Evolutionary conservation across 37 sponge, comb jelly and placozoan genomes (phyloP).

Genomic region (Beroe forskalii): DNA sequence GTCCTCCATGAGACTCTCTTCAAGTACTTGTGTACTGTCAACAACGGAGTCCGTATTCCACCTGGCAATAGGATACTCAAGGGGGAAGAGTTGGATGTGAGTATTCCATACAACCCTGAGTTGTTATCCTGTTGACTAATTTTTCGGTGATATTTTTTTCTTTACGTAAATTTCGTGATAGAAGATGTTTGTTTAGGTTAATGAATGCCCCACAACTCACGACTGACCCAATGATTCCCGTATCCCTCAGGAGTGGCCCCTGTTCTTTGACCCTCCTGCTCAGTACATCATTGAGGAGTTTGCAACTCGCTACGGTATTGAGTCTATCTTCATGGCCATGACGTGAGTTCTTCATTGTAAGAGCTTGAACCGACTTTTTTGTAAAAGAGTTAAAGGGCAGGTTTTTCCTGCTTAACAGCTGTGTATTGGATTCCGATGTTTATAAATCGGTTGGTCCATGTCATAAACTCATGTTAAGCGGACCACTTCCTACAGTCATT

Average conservation of each 20-base stretch:
- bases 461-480: too few species aligned
- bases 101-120: not conserved
- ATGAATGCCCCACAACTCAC: too few species aligned
- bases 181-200: too few species aligned
- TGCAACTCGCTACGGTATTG: constrained; percentile 52
- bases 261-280: constrained; percentile 32
- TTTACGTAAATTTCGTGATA: not conserved
- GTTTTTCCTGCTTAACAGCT: not conserved
- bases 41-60: constrained; percentile 15
- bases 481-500: too few species aligned
- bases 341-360: constrained; percentile 59
- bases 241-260: constrained; percentile 44
- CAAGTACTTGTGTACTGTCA: not conserved
- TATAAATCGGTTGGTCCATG: too few species aligned
- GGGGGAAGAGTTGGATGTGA: constrained; percentile 40
- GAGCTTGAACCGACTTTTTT: too few species aligned
- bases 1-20: constrained; percentile 57
- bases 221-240: too few species aligned
- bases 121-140: too few species aligned
- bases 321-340: constrained; percentile 63
- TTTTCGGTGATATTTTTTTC: too few species aligned
- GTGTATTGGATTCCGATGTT: too few species aligned
- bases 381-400: too few species aligned
- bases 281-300: constrained; percentile 60
- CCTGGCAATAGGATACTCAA: not conserved